phyloP scores from a whole-genome alignment of 2,113 vertebrate genomes.

The Addax nasomaculatus region DNA sequence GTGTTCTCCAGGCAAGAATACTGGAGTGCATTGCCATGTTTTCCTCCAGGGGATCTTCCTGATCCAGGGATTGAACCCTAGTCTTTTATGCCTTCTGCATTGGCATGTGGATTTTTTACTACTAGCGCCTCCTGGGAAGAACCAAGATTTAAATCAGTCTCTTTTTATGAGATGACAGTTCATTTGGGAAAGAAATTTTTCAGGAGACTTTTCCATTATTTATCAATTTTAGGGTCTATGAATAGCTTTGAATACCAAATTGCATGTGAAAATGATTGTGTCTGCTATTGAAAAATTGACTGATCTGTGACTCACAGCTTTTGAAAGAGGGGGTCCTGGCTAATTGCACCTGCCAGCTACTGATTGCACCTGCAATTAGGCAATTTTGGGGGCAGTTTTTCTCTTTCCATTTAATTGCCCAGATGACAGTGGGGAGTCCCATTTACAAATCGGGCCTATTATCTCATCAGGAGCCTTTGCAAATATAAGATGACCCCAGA shows the following conservation, averaged over 20 bases:
- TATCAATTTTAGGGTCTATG: neutral
- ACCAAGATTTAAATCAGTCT: neutral
- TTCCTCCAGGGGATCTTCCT: neutral
- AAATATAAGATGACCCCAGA: conserved; percentile 35
- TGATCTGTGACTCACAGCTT: neutral
- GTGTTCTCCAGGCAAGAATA: neutral
- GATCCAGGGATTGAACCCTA: neutral
- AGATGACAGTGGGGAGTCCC: neutral
- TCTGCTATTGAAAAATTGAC: neutral
- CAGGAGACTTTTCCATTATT: neutral
- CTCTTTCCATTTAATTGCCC: neutral
- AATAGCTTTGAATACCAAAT: neutral
- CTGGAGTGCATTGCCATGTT: neutral
- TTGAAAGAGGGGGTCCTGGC: neutral
- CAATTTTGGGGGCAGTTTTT: neutral
- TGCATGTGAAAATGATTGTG: neutral
- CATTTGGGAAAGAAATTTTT: conserved; percentile 5
- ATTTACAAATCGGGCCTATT: neutral
- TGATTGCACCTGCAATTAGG: conserved; percentile 10
- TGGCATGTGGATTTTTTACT: neutral
- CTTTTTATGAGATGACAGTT: neutral
- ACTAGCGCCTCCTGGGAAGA: neutral
- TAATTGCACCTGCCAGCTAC: conserved; percentile 17
- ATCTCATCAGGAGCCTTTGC: conserved; percentile 27
- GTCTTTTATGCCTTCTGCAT: neutral